Evolutionary conservation across 1,140 invertebrate species (phyloP).

Genomic region (Cephus cinctus): DNA sequence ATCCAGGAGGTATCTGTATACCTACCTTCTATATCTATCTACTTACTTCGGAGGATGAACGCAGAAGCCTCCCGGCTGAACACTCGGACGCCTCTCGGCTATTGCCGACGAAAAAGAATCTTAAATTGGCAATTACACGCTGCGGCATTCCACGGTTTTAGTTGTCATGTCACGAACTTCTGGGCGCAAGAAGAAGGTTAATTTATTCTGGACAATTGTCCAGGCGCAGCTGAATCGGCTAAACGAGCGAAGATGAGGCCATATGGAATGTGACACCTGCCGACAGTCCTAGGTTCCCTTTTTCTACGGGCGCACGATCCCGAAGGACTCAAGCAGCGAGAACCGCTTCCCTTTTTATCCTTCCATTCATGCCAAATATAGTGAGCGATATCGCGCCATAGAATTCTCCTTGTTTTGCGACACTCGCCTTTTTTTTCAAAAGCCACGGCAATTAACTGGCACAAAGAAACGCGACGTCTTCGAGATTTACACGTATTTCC

Average conservation of each 20-base stretch:
- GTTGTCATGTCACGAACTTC: too few species aligned
- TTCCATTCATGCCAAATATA: conserved; percentile 11
- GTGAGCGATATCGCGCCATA: conserved; percentile 11
- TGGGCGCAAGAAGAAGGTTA: conserved; percentile 22
- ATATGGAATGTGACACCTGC: conserved; percentile 20
- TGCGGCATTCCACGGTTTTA: conserved; percentile 18
- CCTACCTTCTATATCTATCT: too few species aligned
- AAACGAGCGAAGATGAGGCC: conserved; percentile 5
- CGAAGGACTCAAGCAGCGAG: conserved; percentile 7
- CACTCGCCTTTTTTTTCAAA: too few species aligned
- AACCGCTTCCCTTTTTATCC: conserved; percentile 13
- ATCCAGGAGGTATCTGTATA: too few species aligned
- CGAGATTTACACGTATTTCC: too few species aligned
- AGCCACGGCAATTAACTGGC: too few species aligned
- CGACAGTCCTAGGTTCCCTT: neutral
- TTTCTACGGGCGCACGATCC: neutral
- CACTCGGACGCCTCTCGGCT: too few species aligned
- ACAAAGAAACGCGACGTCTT: too few species aligned
- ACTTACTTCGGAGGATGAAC: too few species aligned
- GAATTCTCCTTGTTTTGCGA: conserved; percentile 12
- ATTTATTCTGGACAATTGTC: conserved; percentile 19
- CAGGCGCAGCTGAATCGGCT: neutral
- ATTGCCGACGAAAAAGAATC: conserved; percentile 20
- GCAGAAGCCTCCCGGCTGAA: too few species aligned
- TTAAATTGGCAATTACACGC: conserved; percentile 25